Evolutionary conservation across 2,113 vertebrate genomes (phyloP).

Genomic region (Coreoperca whiteheadi): DNA sequence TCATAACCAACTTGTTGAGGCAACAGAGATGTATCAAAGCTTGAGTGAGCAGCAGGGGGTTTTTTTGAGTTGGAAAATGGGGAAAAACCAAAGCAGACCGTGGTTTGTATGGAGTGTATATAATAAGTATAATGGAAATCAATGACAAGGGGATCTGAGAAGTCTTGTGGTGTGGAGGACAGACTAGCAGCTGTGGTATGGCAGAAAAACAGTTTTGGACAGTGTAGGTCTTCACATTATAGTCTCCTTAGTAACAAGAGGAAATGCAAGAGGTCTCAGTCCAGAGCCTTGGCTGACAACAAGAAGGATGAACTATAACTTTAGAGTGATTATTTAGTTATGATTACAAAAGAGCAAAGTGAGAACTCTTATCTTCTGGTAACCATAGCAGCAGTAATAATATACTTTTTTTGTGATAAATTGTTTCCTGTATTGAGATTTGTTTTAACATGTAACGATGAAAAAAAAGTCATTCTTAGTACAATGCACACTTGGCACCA

Average conservation of each 20-base stretch:
- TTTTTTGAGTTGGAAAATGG: slow-evolving; percentile 25
- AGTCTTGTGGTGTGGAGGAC: neutral
- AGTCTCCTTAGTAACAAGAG: slow-evolving; percentile 12
- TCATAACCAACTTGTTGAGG: slow-evolving; percentile 11
- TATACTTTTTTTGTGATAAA: neutral
- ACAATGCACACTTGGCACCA: too few relatives aligned
- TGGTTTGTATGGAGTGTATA: neutral
- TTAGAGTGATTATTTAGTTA: slow-evolving; percentile 4
- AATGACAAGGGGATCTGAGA: neutral
- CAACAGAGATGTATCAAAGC: neutral
- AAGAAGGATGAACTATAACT: neutral
- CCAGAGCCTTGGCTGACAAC: neutral
- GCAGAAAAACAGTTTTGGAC: neutral
- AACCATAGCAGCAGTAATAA: neutral
- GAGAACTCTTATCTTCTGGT: neutral
- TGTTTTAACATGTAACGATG: too few relatives aligned
- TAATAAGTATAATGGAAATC: neutral
- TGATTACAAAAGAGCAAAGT: neutral
- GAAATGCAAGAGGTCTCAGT: neutral
- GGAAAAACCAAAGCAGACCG: neutral
- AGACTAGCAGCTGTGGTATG: slow-evolving; percentile 27
- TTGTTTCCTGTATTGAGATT: too few relatives aligned
- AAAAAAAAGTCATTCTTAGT: too few relatives aligned
- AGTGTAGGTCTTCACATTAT: neutral
- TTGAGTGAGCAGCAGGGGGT: neutral